A percentile compares a stretch with the other conserved stretches of the same genome.
These are phyloP conservation scores for Danio albolineatus DNA, from an alignment of 2,797 vertebrate genomes.

Conservation along the genomic window DNA sequence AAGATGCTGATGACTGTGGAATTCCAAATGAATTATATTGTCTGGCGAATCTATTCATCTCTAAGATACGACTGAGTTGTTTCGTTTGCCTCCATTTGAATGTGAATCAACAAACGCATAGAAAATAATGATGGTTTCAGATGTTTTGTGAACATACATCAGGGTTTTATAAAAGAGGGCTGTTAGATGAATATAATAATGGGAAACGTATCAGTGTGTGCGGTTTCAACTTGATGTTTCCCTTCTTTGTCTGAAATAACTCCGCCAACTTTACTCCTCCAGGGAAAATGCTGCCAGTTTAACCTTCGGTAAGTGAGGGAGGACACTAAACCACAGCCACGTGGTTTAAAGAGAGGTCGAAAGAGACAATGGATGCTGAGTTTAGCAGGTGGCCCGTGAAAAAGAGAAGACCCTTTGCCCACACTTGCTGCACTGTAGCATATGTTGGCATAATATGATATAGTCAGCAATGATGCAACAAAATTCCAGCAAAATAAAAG, in stretches of 20 bases:
- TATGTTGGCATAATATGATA: conserved; percentile 13
- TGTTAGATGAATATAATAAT: background rate
- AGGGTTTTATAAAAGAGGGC: background rate
- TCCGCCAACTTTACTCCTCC: conserved; percentile 36
- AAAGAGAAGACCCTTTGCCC: conserved; percentile 13
- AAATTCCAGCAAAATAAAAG: background rate
- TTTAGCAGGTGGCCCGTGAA: conserved; percentile 43
- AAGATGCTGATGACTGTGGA: background rate
- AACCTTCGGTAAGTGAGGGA: conserved; percentile 48
- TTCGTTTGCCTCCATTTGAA: background rate
- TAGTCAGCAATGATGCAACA: background rate
- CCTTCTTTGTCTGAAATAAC: conserved; percentile 31
- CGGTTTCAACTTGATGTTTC: conserved; percentile 29
- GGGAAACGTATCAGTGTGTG: background rate
- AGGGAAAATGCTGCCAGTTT: conserved; percentile 36
- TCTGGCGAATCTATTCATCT: background rate
- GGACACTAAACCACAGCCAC: conserved; percentile 22
- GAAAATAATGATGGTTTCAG: background rate
- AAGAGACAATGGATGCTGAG: conserved; percentile 36
- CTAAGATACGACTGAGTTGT: background rate
- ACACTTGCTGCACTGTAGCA: conserved; percentile 18
- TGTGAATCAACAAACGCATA: background rate
- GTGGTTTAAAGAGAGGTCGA: conserved; percentile 36
- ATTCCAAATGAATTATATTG: conserved; percentile 1
- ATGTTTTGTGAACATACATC: background rate